Evolutionary conservation across 2,113 vertebrate genomes (phyloP), one percentile per base, ranked within the genome.

Genomic region (Reinhardtius hippoglossoides): DNA sequence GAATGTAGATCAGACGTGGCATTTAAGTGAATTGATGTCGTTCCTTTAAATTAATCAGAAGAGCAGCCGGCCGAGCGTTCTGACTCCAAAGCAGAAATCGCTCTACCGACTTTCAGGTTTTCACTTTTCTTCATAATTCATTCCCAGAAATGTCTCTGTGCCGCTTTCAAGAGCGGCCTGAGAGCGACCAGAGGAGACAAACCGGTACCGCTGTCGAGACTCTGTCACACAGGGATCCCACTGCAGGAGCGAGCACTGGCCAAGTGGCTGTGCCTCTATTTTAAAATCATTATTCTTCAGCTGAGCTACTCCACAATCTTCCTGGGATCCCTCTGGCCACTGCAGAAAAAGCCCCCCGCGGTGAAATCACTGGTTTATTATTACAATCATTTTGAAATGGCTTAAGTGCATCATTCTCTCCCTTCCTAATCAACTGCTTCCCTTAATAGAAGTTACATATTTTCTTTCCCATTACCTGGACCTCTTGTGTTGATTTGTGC

Each of bases 1-100:
- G 80, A 83, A 88, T 77, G 66, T 67, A 76, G 78, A 86, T 86
- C 84, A 84, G 70, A 78, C 23, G 44, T 86, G 80, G 76, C 80
- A 85, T 90, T 91, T 83, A 77, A 68, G 71, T 56, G 0, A 78
- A 88, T 76, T 82, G 40, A 71, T 9, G 1, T 85, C 3, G 0
- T 85, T 78, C 69, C 58, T 64, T 76, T 0, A 84, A 85, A 76
- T 80, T 85, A 86, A 90, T 85, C 76, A 77, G 82, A 42, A 20
- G 69, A 63, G 37, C 58, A 20, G 35, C 18, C 4, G 14, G n/a
- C 44, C 24, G 15, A 78, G 65, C n/a, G 58, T 48, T 71, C 63
- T 74, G 37, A 79, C 72, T 69, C 61, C 59, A 63, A 77, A 77
- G 76, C 60, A 35, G 48, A 67, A 72, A 80, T 70, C 50, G 37